Evolutionary conservation across 2,797 vertebrate species (phyloP), one percentile per base, ranked within the genome.

Genomic region (Acipenser ruthenus): DNA sequence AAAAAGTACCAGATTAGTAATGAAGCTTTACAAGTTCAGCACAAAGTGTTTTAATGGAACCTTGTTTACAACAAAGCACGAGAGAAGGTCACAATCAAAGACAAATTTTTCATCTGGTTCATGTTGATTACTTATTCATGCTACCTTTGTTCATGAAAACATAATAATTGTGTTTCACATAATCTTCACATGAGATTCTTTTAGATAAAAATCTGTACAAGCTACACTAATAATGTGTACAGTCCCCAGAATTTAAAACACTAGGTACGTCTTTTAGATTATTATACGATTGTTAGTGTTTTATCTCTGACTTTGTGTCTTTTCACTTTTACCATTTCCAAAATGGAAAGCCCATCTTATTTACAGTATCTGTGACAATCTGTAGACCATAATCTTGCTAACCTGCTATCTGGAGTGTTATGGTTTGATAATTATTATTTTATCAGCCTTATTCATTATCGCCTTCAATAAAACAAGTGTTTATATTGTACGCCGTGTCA

Each of bases 111-210:
- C 82, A 86, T 80, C 79, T 78, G 79, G 84, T 88, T 89, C 83
- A 82, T 88, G 87, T 89, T 89, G 87, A 90, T 91, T 89, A 88
- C 86, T 86, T 82, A 88, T 91, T 88, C 85, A 91, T 73, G 77
- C 78, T 81, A 73, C 73, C 79, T 87, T 90, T 89, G 23, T 89
- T 90, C 83, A 83, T 78, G 78, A 81, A 85, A 86, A 85, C 84
- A 77, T 86, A 83, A 85, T 81, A 84, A 82, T 82, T 83, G 76
- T 80, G 81, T 79, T 82, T 83, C 80, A 78, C 83, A 77, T 88
- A 73, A 74, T 80, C 86, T 83, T 88, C 83, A 87, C 87, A 90
- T 88, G 84, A 85, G 83, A 85, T 88, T 88, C 79, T 83, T 80
- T 78, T 67, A 79, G 83, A 79, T 84, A 77, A 79, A 84, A 81